Conservation (phyloP, 1,140 invertebrate species). For the Heliconius congener region DNA sequence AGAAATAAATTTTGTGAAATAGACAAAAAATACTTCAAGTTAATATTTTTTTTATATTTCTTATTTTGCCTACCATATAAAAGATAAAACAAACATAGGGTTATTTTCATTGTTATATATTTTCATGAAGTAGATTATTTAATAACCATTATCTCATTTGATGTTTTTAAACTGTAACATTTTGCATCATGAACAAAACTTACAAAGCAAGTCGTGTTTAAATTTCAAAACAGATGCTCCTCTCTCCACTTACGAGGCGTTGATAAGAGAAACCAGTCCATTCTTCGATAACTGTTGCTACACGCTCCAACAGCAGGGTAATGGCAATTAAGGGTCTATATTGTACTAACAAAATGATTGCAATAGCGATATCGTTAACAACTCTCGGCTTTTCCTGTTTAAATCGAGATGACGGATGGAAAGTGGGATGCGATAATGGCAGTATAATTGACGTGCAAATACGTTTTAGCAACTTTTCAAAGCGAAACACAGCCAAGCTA, state of each 20-base stretch:
- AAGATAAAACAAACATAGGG: too few species aligned
- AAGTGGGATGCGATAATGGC: constrained; percentile 60
- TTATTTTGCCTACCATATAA: too few species aligned
- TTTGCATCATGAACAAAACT: too few species aligned
- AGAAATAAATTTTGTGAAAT: too few species aligned
- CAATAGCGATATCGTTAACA: constrained; percentile 36
- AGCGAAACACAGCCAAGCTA: constrained; percentile 19
- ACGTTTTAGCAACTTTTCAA: constrained; percentile 57
- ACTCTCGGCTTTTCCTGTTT: constrained; percentile 32
- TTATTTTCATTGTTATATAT: too few species aligned
- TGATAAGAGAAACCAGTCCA: constrained; percentile 36
- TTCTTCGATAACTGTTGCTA: constrained; percentile 31
- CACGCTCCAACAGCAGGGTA: constrained; percentile 28
- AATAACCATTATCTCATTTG: too few species aligned
- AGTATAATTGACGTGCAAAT: constrained; percentile 58
- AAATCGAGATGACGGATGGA: constrained; percentile 43
- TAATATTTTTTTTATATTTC: too few species aligned
- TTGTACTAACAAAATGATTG: constrained; percentile 37
- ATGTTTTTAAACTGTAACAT: too few species aligned
- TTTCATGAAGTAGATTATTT: too few species aligned
- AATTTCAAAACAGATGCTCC: constrained; percentile 8
- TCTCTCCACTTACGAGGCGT: constrained; percentile 15
- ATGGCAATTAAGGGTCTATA: constrained; percentile 34
- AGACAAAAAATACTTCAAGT: too few species aligned
- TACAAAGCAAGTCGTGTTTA: not conserved